Conservation (phyloP, 2,888 invertebrate species). For the Apomyelois bistriatella region DNA sequence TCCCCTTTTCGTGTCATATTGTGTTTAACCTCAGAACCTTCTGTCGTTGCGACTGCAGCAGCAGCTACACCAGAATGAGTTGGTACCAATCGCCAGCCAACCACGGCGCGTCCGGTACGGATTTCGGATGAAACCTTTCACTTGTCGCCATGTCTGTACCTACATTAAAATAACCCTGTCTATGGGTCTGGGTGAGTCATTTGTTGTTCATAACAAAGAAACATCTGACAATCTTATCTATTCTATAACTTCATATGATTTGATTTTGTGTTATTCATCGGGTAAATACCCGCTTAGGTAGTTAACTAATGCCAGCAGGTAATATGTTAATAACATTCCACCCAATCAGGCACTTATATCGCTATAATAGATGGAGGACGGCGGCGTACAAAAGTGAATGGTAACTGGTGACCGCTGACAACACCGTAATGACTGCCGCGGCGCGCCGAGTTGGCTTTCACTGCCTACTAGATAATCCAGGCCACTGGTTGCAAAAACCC, state of each 20-base stretch:
- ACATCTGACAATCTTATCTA: constrained; percentile 1
- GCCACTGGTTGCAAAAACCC: background rate
- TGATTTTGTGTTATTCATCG: background rate
- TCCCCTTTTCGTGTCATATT: constrained; percentile 56
- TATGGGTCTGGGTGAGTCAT: constrained; percentile 41
- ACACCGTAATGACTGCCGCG: constrained; percentile 1
- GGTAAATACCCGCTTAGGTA: background rate
- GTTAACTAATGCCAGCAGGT: constrained; percentile 18
- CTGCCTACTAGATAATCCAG: constrained; percentile 26
- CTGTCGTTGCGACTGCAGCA: constrained; percentile 24
- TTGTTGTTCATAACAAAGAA: constrained; percentile 35
- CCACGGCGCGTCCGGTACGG: background rate
- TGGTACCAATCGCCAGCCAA: background rate
- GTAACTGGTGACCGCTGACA: background rate
- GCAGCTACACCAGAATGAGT: constrained; percentile 19
- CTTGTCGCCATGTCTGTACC: background rate
- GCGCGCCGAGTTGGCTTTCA: constrained; percentile 23
- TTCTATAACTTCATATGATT: background rate
- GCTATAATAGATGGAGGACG: background rate
- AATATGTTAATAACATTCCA: constrained; percentile 36
- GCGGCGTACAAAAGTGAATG: background rate
- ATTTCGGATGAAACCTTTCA: constrained; percentile 1
- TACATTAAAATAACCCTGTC: background rate
- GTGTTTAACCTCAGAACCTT: constrained; percentile 59
- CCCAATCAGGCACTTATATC: constrained; percentile 33